Evolutionary conservation across 2,797 vertebrate genomes (phyloP), one percentile per base, ranked within the genome.

Genomic region (Anguilla marmorata): DNA sequence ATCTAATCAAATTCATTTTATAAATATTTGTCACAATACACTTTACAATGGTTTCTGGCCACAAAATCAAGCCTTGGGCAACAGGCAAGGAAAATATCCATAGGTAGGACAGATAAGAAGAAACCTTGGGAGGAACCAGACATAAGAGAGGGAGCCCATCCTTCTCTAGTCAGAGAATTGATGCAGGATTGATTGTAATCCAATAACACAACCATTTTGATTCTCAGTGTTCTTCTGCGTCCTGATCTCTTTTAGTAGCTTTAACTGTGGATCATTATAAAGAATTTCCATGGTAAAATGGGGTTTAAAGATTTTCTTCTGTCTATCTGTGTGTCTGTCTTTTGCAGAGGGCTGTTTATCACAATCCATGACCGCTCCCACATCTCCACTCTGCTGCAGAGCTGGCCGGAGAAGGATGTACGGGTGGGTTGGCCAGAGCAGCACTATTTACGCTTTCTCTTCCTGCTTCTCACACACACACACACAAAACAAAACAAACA

Each of bases 281-380:
- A 30, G 14, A 14, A 33, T 76, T 12, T 76, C 72, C 14, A 12
- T 0, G 2, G 33, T 76, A 30, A 76, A 37, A 76, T 16, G 14
- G 30, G 72, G 30, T 33, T 37, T 37, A 37, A 1, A 16, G 9
- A 3, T 14, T 48, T 4, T 80, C 16, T 33, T 80, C 19, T 48
- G 37, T 80, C 7, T 48, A 27, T 74, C 69, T 33, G 69, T 74
- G 9, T 74, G 12, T 82, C 21, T 50, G 41, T 82, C 4, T 50
- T 72, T 60, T 85, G 12, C 56, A 99, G 98, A 93, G 98, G 98
- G 33, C 96, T 99, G 88, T 99, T 99, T 94, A 98, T 99, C 93
- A 97, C 97, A 74, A 97, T 98, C 88, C 97, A 99, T 84, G 98
- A 99, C 92, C 95, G 94, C 76, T 97, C 96, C 12, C 98, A 99